Conservation (phyloP, 2,888 invertebrate species). For the Drosophila flavopinicola region DNA sequence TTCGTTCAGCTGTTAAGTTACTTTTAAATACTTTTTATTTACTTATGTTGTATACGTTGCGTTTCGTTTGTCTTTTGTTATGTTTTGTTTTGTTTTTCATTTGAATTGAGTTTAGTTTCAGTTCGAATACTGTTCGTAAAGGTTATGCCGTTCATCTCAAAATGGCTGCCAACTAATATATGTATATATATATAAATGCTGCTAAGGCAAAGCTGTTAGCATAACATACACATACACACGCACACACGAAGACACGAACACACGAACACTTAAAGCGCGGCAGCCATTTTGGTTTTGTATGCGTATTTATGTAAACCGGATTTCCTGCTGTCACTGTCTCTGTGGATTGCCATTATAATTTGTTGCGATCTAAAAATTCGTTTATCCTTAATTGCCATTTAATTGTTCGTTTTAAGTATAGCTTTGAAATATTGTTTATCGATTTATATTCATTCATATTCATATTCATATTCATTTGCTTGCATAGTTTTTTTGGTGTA, state of each 20-base stretch:
- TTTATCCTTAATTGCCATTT: constrained; percentile 25
- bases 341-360: constrained; percentile 40
- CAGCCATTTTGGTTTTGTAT: constrained; percentile 40
- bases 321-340: constrained; percentile 21
- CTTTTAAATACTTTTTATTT: constrained; percentile 17
- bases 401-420: constrained; percentile 24
- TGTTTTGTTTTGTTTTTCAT: constrained; percentile 15
- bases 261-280: constrained; percentile 48
- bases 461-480: constrained; percentile 22
- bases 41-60: constrained; percentile 48
- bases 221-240: constrained; percentile 32
- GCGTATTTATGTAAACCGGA: constrained; percentile 9
- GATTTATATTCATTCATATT: constrained; percentile 26
- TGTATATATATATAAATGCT: constrained; percentile 50
- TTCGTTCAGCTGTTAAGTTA: constrained; percentile 49
- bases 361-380: constrained; percentile 56
- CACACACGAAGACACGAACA: constrained; percentile 27
- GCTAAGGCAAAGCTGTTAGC: constrained; percentile 54
- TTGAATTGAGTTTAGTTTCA: constrained; percentile 21
- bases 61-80: constrained; percentile 31
- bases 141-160: constrained; percentile 44
- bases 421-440: constrained; percentile 34
- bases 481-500: constrained; percentile 66
- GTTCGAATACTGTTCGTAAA: constrained; percentile 75
- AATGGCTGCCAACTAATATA: constrained; percentile 51